Conservation (phyloP, 1,140 invertebrate genomes). For the Halesus radiatus region DNA sequence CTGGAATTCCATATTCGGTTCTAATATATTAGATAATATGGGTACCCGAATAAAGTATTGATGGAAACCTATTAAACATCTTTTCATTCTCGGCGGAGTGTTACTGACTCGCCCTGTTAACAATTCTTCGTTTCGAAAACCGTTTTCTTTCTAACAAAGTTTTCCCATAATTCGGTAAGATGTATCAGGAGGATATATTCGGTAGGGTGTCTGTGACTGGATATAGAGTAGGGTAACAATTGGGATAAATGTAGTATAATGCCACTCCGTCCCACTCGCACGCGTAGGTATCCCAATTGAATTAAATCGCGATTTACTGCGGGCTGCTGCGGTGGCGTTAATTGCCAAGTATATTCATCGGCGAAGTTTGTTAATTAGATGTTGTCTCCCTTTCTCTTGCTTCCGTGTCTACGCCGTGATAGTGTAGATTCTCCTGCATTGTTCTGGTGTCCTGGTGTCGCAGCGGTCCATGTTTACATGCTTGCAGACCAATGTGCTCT, state of each 20-base stretch:
- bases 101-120: slow-evolving; percentile 1
- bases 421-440: not conserved
- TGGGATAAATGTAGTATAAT: not conserved
- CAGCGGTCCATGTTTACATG: slow-evolving; percentile 28
- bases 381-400: slow-evolving; percentile 35
- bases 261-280: slow-evolving; percentile 7
- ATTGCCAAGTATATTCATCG: slow-evolving; percentile 55
- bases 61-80: slow-evolving; percentile 40
- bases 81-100: slow-evolving; percentile 17
- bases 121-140: slow-evolving; percentile 5
- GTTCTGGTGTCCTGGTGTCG: slow-evolving; percentile 22
- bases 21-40: slow-evolving; percentile 37
- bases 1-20: too few species aligned
- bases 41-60: slow-evolving; percentile 39
- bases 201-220: slow-evolving; percentile 7
- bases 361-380: slow-evolving; percentile 56
- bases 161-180: slow-evolving; percentile 28
- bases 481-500: slow-evolving; percentile 3
- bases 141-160: not conserved
- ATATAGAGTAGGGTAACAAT: slow-evolving; percentile 1
- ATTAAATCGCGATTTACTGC: slow-evolving; percentile 56
- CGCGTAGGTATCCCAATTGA: slow-evolving; percentile 47
- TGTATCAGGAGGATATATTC: slow-evolving; percentile 42
- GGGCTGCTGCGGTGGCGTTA: slow-evolving; percentile 51
- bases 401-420: not conserved